These are phyloP conservation scores for Diachasmimorpha longicaudata DNA, from an alignment of 1,140 invertebrate species.

Conservation along the genomic window DNA sequence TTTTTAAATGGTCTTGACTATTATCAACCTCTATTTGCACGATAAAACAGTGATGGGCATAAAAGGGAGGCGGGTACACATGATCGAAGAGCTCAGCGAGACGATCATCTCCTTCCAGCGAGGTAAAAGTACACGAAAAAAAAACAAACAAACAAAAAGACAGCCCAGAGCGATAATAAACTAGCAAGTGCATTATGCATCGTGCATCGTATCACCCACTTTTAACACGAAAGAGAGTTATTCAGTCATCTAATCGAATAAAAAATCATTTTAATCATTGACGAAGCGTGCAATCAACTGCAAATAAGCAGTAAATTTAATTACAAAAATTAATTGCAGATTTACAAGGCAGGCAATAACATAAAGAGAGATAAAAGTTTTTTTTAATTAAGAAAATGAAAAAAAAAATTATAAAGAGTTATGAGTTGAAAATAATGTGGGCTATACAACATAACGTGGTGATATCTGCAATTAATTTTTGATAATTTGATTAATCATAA, in stretches of 20 bases:
- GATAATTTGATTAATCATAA: too few relatives aligned
- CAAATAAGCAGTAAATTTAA: neutral
- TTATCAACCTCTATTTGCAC: slow-evolving; percentile 48
- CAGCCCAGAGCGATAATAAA: slow-evolving; percentile 17
- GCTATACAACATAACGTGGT: too few relatives aligned
- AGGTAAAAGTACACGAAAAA: slow-evolving; percentile 72
- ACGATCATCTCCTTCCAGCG: slow-evolving; percentile 98
- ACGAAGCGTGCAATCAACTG: too few relatives aligned
- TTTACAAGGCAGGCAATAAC: too few relatives aligned
- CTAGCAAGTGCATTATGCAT: slow-evolving; percentile 26
- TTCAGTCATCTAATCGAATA: neutral
- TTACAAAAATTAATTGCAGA: neutral
- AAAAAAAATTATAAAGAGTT: too few relatives aligned
- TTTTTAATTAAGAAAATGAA: too few relatives aligned
- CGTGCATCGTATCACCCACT: neutral
- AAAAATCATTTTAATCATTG: too few relatives aligned
- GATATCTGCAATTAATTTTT: too few relatives aligned
- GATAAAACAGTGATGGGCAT: slow-evolving; percentile 92
- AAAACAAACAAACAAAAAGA: slow-evolving; percentile 18
- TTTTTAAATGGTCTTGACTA: slow-evolving; percentile 14
- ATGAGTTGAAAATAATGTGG: too few relatives aligned
- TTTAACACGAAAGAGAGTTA: neutral
- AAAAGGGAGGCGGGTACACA: slow-evolving; percentile 94
- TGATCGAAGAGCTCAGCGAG: slow-evolving; percentile 97
- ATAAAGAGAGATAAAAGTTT: too few relatives aligned